phyloP scores from a whole-genome alignment of 2,888 invertebrate species.

The Eristalis pertinax region DNA sequence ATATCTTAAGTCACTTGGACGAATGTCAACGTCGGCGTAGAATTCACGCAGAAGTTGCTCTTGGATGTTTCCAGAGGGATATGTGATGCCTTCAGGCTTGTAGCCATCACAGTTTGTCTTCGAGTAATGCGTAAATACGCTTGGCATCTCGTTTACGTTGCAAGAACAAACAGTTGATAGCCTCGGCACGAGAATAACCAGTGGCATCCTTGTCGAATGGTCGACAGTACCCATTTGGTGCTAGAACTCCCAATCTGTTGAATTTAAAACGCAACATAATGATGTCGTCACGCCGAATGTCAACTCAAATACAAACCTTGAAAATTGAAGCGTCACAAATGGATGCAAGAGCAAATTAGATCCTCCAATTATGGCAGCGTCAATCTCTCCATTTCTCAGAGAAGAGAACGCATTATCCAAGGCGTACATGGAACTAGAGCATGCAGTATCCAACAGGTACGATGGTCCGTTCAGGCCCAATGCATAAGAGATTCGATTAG shows the following conservation, averaged over 20 bases:
- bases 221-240: constrained; percentile 93
- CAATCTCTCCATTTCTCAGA: constrained; percentile 90
- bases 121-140: constrained; percentile 86
- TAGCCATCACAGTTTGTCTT: constrained; percentile 91
- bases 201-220: constrained; percentile 93
- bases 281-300: constrained; percentile 76
- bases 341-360: constrained; percentile 93
- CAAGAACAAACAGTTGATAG: constrained; percentile 86
- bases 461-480: constrained; percentile 95
- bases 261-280: constrained; percentile 83
- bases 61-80: constrained; percentile 86
- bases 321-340: constrained; percentile 93
- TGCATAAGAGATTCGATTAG: constrained; percentile 94
- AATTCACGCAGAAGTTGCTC: constrained; percentile 85
- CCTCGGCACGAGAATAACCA: constrained; percentile 92
- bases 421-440: constrained; percentile 95
- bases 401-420: constrained; percentile 91
- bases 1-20: constrained; percentile 87
- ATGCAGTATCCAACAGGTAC: constrained; percentile 94
- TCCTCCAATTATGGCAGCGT: constrained; percentile 94
- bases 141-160: constrained; percentile 88
- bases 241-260: constrained; percentile 87
- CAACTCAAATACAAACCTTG: constrained; percentile 82
- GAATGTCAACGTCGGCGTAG: constrained; percentile 87
- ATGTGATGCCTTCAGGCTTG: constrained; percentile 87